Base-by-base conservation (phyloP, 2,113 vertebrate genomes). In the Acinonyx jubatus region DNA sequence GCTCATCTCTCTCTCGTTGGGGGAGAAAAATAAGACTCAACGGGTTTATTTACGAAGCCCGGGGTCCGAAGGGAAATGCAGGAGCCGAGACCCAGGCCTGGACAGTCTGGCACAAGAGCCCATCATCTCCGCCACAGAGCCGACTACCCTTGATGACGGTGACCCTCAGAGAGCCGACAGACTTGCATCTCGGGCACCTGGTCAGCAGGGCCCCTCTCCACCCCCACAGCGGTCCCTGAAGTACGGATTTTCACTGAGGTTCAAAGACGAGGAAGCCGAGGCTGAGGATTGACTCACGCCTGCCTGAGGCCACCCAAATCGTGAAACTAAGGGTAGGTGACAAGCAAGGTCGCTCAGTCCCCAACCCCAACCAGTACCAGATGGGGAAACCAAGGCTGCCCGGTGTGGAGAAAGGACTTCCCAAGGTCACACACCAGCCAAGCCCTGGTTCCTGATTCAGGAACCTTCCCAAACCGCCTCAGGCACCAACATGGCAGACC, bases 171-270 rank as follows among this genome's bases (percentile, higher is more conserved):
- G 27, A 55, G 71, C 41, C 0, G 8, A 27, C 8, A 19, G 78
- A 7, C 9, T 13, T 18, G 0, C 10, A 5, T 23, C 31, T 1
- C 0, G 0, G 45, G n/a, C 71, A 3, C 66, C 3, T 0, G 3
- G 16, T 18, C 55, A 12, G 87, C 45, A 9, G 66, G 29, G 16
- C 13, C 21, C 0, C 2, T 13, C 0, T 2, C 11, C 4, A 9
- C 2, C 31, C 65, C 21, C 2, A 0, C 2, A 0, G 13, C 7
- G 4, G 33, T 4, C 19, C 86, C 69, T 12, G 10, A 33, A 18
- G 27, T 16, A 3, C 21, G 0, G 2, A 15, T 1, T 33, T 5
- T 33, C 7, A 3, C 27, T 14, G 1, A 1, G 9, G 63, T 15
- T 50, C 74, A 33, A 0, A 36, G 25, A 2, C 6, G 36, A 48